A percentile compares a stretch with the other conserved stretches of the same genome.
Evolutionary conservation across 2,113 vertebrate species (phyloP).

Genomic region (Thamnophis sirtalis): DNA sequence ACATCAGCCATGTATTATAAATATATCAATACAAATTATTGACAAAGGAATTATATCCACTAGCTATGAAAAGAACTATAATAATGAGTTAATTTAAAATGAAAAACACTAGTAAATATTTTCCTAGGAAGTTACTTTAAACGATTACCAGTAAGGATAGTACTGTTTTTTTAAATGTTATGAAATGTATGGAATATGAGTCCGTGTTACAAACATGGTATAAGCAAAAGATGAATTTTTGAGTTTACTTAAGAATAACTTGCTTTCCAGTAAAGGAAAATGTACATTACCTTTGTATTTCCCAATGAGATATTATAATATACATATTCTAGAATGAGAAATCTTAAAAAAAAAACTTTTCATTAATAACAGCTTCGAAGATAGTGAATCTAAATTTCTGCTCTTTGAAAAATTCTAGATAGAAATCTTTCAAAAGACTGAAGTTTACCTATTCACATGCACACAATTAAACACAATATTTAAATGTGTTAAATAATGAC

Average conservation of each 20-base stretch:
- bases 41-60: background rate
- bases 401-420: fast-evolving
- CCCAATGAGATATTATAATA: background rate
- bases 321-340: background rate
- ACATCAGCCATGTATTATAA: slow-evolving; percentile 46
- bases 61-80: background rate
- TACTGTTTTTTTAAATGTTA: background rate
- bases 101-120: background rate
- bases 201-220: background rate
- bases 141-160: background rate
- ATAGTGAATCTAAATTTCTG: fast-evolving
- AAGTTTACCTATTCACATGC: background rate
- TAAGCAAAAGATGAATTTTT: background rate
- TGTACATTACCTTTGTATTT: background rate
- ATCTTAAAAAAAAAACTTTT: background rate
- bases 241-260: background rate
- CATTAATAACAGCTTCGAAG: background rate
- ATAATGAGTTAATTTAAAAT: background rate
- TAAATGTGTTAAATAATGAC: background rate
- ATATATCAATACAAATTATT: slow-evolving; percentile 4
- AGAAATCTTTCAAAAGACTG: background rate
- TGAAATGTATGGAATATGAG: background rate
- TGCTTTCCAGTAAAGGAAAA: background rate
- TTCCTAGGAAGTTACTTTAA: background rate
- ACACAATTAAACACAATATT: fast-evolving